Conservation (phyloP, 2,797 vertebrate species). For the Myotis myotis region DNA sequence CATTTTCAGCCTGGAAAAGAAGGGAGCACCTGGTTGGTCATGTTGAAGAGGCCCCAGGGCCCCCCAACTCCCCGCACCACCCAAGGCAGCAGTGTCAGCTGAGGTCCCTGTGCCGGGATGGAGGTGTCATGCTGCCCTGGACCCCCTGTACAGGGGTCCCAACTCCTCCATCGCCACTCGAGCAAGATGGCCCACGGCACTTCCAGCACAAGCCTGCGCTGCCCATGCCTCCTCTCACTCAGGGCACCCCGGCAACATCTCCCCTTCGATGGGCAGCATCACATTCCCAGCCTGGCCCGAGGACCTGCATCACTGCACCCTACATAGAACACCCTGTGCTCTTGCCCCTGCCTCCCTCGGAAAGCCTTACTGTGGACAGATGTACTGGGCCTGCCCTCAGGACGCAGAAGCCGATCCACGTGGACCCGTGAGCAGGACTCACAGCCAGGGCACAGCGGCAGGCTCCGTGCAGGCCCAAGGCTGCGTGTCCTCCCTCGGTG, state of each 20-base stretch:
- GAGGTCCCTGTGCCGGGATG: background rate
- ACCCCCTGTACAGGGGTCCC: background rate
- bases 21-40: conserved; percentile 54
- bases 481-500: background rate
- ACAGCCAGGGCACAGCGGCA: fast-evolving
- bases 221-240: background rate
- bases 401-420: fast-evolving
- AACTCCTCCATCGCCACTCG: background rate
- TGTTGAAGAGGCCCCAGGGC: background rate
- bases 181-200: background rate
- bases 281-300: background rate
- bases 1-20: conserved; percentile 88
- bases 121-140: background rate
- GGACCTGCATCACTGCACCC: fast-evolving
- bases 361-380: background rate
- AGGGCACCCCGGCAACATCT: no score
- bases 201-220: background rate
- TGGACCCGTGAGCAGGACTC: background rate
- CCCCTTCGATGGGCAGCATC: background rate
- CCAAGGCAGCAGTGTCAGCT: background rate
- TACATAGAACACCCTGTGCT: background rate
- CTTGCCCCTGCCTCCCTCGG: background rate
- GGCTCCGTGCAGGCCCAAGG: background rate
- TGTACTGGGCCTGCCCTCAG: background rate
- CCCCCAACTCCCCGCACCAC: background rate